These are phyloP conservation scores for Phrynocephalus versicolor DNA, from an alignment of 2,113 vertebrate genomes.

Conservation along the genomic window DNA sequence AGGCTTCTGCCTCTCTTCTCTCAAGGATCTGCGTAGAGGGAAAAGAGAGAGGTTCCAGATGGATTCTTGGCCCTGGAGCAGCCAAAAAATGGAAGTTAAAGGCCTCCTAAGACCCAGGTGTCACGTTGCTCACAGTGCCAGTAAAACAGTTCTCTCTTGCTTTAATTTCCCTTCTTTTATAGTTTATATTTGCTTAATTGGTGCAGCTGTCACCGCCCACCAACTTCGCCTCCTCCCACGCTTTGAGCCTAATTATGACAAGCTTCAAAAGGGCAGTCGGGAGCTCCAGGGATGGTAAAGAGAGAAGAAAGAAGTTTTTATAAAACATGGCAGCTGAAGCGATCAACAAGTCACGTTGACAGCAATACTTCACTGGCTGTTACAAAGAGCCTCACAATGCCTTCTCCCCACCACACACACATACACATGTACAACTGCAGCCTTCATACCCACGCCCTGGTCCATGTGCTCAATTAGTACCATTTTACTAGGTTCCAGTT, in stretches of 20 bases:
- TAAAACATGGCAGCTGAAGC: constrained; percentile 7
- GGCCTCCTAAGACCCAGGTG: neutral
- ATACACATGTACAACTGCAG: too few species aligned
- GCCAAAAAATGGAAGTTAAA: neutral
- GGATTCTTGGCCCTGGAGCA: constrained; percentile 7
- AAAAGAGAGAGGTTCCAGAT: neutral
- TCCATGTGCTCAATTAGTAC: neutral
- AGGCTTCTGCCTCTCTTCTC: neutral
- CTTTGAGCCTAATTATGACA: constrained; percentile 30
- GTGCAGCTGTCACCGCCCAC: constrained; percentile 1
- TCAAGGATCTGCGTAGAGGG: neutral
- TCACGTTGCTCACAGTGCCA: neutral
- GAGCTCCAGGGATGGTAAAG: constrained; percentile 2
- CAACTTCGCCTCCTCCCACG: neutral
- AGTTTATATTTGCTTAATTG: constrained; percentile 16
- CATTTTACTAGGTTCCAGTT: neutral
- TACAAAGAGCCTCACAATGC: neutral
- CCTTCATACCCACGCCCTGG: neutral
- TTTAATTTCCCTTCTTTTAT: constrained; percentile 14
- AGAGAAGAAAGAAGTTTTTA: neutral
- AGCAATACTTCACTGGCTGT: neutral
- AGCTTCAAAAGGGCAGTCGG: constrained; percentile 26
- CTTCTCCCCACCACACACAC: neutral
- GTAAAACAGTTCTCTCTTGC: neutral
- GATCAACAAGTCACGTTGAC: neutral